Percentiles rank a stretch among this genome's conserved stretches.
phyloP scores from a whole-genome alignment of 2,113 vertebrate genomes.

The Crypturellus undulatus region DNA sequence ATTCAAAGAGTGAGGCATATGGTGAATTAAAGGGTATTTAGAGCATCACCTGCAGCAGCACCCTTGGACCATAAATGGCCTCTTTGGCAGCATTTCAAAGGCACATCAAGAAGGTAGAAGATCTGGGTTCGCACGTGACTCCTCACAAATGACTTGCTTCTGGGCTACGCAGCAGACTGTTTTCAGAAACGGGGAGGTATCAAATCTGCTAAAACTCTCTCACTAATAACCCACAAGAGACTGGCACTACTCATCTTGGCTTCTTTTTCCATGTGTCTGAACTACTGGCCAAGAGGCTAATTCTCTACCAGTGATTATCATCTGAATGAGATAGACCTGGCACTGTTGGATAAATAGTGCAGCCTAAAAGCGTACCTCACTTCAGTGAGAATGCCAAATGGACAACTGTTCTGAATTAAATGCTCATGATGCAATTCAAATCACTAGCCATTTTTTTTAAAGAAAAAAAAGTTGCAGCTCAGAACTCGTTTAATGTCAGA shows the following conservation, averaged over 20 bases:
- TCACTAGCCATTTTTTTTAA: neutral
- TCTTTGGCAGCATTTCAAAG: neutral
- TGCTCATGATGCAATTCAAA: neutral
- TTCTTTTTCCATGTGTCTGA: neutral
- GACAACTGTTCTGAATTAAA: neutral
- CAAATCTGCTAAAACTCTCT: neutral
- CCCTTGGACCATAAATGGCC: accelerated
- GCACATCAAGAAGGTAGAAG: neutral
- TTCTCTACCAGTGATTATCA: neutral
- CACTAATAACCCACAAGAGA: neutral
- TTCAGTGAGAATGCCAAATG: neutral
- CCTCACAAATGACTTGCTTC: neutral
- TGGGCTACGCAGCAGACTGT: neutral
- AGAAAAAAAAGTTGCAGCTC: neutral
- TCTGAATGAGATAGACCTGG: neutral
- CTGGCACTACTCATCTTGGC: neutral
- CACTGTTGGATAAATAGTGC: neutral
- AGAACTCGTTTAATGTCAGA: neutral
- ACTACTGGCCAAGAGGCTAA: neutral
- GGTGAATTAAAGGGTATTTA: neutral
- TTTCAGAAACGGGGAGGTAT: neutral
- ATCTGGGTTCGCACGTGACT: neutral
- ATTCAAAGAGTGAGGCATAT: neutral
- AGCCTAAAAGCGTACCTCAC: neutral
- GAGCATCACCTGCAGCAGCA: neutral